Conservation (phyloP, 1,140 invertebrate genomes). For the Bursaphelenchus mucronatus region DNA sequence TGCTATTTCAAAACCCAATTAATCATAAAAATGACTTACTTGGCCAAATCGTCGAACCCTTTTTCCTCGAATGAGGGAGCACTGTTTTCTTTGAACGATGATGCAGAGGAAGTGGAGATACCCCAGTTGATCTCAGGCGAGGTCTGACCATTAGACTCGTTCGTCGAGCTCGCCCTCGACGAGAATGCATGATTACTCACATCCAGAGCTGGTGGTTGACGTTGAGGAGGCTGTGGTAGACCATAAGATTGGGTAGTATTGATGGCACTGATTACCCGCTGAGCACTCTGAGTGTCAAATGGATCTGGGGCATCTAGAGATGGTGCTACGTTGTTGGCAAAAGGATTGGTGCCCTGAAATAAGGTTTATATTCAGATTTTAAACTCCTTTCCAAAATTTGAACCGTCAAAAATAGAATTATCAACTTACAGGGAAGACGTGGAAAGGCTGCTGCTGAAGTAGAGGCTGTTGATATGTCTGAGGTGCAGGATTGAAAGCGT, state of each 20-base stretch:
- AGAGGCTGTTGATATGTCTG: background rate
- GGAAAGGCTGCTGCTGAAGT: background rate
- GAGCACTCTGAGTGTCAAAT: constrained; percentile 18
- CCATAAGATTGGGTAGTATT: constrained; percentile 28
- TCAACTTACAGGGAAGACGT: background rate
- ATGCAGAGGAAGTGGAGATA: constrained; percentile 13
- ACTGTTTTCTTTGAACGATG: constrained; percentile 26
- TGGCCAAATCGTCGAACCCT: constrained; percentile 7
- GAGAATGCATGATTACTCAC: background rate
- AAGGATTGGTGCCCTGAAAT: constrained; percentile 40
- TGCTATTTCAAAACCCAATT: background rate
- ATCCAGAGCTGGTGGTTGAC: background rate
- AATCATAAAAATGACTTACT: background rate
- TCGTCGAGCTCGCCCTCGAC: constrained; percentile 7
- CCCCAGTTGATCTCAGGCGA: constrained; percentile 36
- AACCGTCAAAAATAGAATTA: background rate
- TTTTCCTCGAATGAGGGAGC: constrained; percentile 18
- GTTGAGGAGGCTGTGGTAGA: constrained; percentile 24
- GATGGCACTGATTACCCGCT: constrained; percentile 21
- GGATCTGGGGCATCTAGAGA: constrained; percentile 9
- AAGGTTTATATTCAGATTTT: background rate
- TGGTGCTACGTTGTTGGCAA: constrained; percentile 12
- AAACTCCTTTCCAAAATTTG: too few species aligned
- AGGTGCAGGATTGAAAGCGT: constrained; percentile 1
- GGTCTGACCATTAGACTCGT: constrained; percentile 6